Evolutionary conservation across 1,140 invertebrate genomes (phyloP), one percentile per base, ranked within the genome.

Genomic region (Euwallacea similis): DNA sequence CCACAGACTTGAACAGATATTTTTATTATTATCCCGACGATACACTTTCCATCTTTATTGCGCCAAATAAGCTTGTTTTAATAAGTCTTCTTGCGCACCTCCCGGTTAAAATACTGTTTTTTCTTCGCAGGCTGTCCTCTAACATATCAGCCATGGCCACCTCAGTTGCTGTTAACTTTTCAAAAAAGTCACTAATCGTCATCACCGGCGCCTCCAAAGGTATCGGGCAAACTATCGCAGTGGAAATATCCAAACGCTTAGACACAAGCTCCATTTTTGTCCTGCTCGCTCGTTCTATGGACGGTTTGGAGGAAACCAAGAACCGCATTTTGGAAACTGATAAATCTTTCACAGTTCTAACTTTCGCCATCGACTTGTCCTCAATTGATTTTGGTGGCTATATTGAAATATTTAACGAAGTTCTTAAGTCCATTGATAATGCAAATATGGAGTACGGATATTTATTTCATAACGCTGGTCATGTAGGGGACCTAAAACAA

Each of bases 401-500:
- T 69, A 75, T 84, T 68, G 80, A 81, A 74, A 79, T 87, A 0
- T 76, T 90, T 8, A 74, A 81, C 2, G 77, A 84, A 76, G 80
- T 65, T 66, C 87, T 73, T 73, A 78, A 42, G 78, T 54, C 42
- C 43, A 81, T 54, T 76, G 77, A 46, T 80, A 80, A 44, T 33
- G 82, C 8, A 66, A 79, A 15, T 78, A 87, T 92, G 78, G 84
- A 91, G 60, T 85, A 88, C 64, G 85, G 85, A 33, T 80, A 97
- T 6, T 86, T 98, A 11, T 87, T 98, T 66, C 95, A 98, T 78
- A 98, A 98, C 87, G 95, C 91, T 7, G 96, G 93, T 4, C 90
- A 91, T 0, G 76, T 96, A 42, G 95, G 95, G n/a, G 88, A 92
- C 81, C 79, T 92, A 33, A 85, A 91, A 74, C 80, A 82, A 71